These are phyloP conservation scores for Drosophila imparisetae DNA, from an alignment of 2,888 invertebrate species.

Conservation along the genomic window DNA sequence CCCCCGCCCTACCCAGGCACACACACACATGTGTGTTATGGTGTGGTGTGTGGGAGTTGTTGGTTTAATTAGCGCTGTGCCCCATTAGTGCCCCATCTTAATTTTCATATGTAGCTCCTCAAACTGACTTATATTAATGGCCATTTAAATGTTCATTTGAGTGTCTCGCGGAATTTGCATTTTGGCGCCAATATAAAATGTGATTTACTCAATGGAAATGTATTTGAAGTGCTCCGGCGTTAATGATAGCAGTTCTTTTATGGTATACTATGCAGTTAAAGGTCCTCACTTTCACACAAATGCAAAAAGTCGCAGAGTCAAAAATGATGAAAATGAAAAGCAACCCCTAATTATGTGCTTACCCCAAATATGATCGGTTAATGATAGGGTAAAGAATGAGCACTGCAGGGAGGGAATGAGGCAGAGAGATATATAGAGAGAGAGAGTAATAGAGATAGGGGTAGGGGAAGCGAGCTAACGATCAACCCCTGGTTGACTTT, in stretches of 20 bases:
- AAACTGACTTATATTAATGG: constrained; percentile 59
- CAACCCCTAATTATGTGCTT: constrained; percentile 76
- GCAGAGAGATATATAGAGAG: background rate
- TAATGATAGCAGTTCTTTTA: constrained; percentile 40
- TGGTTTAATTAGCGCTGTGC: constrained; percentile 68
- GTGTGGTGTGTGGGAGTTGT: constrained; percentile 9
- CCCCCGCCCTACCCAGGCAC: background rate
- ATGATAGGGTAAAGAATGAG: constrained; percentile 66
- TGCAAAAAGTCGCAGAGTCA: constrained; percentile 43
- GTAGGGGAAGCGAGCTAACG: constrained; percentile 8
- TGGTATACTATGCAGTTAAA: constrained; percentile 3
- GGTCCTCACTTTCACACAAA: constrained; percentile 49
- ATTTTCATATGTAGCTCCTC: constrained; percentile 54
- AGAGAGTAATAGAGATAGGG: background rate
- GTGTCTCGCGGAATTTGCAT: constrained; percentile 19
- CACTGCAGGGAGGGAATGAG: background rate
- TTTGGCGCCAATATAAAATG: constrained; percentile 49
- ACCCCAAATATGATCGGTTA: constrained; percentile 79
- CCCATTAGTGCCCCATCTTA: constrained; percentile 67
- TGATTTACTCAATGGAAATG: constrained; percentile 38
- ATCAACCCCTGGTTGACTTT: constrained; percentile 64
- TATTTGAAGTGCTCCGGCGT: constrained; percentile 48
- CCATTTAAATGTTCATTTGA: constrained; percentile 68
- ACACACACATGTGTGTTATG: constrained; percentile 13
- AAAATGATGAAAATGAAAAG: constrained; percentile 37